phyloP scores from a whole-genome alignment of 2,113 vertebrate species.

The Struthio camelus region DNA sequence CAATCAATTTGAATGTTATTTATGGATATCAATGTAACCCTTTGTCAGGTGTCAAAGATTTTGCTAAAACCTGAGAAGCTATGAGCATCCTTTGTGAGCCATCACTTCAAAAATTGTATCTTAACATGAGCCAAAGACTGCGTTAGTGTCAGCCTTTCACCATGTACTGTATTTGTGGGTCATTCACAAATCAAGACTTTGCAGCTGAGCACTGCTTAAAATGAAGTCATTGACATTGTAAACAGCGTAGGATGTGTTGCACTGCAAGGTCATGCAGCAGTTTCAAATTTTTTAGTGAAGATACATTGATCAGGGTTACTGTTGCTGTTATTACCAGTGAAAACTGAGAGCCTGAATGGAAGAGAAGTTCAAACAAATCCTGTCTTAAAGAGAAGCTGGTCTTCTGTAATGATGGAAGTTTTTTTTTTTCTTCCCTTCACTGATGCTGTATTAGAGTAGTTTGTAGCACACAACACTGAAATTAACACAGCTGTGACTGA shows the following conservation, averaged over 20 bases:
- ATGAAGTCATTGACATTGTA: background rate
- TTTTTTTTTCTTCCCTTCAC: background rate
- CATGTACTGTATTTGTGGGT: fast-evolving
- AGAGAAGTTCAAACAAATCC: background rate
- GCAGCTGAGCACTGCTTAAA: background rate
- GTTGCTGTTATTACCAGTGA: background rate
- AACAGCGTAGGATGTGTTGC: background rate
- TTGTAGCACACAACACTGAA: background rate
- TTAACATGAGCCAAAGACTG: background rate
- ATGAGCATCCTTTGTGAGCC: background rate
- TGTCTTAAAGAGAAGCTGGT: background rate
- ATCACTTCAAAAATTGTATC: background rate
- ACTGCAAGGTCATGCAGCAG: background rate
- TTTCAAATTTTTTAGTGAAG: background rate
- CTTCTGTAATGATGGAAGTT: background rate
- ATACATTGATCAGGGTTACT: background rate
- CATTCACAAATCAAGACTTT: background rate
- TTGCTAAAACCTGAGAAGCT: background rate
- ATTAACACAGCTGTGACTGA: background rate
- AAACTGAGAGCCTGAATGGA: background rate
- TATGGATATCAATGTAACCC: background rate
- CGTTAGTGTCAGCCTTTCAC: background rate
- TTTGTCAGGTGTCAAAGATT: background rate
- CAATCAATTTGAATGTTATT: background rate
- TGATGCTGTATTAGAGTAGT: background rate